Evolutionary conservation across 2,113 vertebrate genomes (phyloP).

Genomic region (Dolichallabes microphthalmus): DNA sequence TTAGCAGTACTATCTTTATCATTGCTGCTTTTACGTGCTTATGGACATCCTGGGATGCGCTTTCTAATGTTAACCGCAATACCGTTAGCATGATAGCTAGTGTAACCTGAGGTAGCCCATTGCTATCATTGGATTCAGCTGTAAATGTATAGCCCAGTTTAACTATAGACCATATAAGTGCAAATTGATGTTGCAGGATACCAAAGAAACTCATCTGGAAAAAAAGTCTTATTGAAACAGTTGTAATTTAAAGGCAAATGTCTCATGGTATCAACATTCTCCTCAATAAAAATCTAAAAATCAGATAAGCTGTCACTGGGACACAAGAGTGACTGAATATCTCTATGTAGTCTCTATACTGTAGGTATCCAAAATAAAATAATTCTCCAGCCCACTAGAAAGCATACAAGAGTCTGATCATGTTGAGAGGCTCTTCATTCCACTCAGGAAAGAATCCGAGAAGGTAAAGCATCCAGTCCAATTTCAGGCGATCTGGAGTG

Average conservation of each 20-base stretch:
- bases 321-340: not conserved
- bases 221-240: not conserved
- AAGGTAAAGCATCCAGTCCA: constrained; percentile 62
- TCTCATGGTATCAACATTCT: not conserved
- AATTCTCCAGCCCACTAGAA: constrained; percentile 1
- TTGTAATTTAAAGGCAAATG: not conserved
- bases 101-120: too few relatives aligned
- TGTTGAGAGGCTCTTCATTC: constrained; percentile 57
- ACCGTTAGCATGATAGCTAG: too few relatives aligned
- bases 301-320: not conserved
- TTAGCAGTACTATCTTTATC: too few relatives aligned
- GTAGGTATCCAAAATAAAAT: not conserved
- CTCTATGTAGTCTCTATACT: not conserved
- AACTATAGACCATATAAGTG: too few relatives aligned
- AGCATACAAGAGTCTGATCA: constrained; percentile 44
- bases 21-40: too few relatives aligned
- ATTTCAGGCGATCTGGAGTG: constrained; percentile 63
- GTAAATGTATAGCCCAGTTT: too few relatives aligned
- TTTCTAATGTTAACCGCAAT: too few relatives aligned
- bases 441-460: constrained; percentile 67
- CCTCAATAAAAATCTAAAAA: not conserved
- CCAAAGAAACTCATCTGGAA: not conserved
- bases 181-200: not conserved
- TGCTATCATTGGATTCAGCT: too few relatives aligned
- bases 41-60: too few relatives aligned